These are phyloP conservation scores for Drosophila lacertosa DNA, from an alignment of 1,140 invertebrate genomes.

Conservation along the genomic window DNA sequence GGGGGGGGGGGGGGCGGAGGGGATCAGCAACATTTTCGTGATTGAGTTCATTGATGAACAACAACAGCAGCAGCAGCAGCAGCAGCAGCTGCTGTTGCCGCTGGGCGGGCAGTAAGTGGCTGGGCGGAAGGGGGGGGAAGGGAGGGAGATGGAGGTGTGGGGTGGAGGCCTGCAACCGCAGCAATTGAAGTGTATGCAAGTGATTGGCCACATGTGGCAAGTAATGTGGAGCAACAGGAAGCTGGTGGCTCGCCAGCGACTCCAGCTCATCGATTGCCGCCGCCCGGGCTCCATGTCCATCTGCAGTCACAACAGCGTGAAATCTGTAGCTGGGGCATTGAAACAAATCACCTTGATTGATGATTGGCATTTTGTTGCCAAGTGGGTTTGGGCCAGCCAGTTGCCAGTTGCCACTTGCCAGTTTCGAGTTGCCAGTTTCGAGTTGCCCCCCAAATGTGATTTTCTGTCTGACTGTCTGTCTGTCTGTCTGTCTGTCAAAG, in stretches of 20 bases:
- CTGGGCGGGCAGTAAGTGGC: too few relatives aligned
- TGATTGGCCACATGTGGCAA: conserved; percentile 78
- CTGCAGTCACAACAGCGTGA: conserved; percentile 77
- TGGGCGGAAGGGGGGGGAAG: neutral
- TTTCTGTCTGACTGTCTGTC: conserved; percentile 10
- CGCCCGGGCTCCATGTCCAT: conserved; percentile 54
- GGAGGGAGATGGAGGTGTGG: too few relatives aligned
- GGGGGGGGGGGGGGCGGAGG: too few relatives aligned
- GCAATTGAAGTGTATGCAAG: conserved; percentile 76
- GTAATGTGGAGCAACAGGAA: conserved; percentile 52
- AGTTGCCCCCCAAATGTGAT: conserved; percentile 7
- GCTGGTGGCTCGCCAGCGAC: conserved; percentile 12
- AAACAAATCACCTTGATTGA: conserved; percentile 82
- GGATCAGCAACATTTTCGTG: conserved; percentile 68
- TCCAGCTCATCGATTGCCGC: conserved; percentile 3
- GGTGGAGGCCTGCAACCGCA: conserved; percentile 50
- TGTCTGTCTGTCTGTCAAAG: conserved; percentile 55
- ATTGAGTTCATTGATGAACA: conserved; percentile 82
- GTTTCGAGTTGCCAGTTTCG: too few relatives aligned
- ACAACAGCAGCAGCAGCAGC: conserved; percentile 32
- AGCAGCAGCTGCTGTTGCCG: conserved; percentile 1
- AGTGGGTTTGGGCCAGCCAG: conserved; percentile 29
- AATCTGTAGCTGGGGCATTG: conserved; percentile 78
- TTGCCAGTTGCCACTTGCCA: neutral
- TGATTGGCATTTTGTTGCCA: conserved; percentile 78